Percentiles rank a stretch among this genome's conserved stretches.
phyloP scores from a whole-genome alignment of 1,140 invertebrate species.

The Hetaerina americana region DNA sequence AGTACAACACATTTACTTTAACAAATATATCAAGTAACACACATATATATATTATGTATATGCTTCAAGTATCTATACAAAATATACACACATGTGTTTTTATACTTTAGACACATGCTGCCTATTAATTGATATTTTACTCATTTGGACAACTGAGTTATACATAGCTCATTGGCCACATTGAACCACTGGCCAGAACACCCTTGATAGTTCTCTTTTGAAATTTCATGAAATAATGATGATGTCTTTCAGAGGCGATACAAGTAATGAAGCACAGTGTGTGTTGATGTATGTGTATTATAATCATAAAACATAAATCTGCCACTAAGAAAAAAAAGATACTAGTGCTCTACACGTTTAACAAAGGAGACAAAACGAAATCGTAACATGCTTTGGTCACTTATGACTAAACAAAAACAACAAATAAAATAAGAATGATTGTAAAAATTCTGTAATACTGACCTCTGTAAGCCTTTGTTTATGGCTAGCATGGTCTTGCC shows the following conservation, averaged over 20 bases:
- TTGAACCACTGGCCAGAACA: no score
- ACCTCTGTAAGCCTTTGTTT: slow-evolving; percentile 80
- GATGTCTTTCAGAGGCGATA: background rate
- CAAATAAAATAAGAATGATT: background rate
- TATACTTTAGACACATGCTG: no score
- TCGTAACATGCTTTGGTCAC: background rate
- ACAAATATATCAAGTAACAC: no score
- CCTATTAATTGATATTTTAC: background rate
- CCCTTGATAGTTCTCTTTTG: background rate
- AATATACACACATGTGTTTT: no score
- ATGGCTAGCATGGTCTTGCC: slow-evolving; percentile 73
- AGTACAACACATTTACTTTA: no score
- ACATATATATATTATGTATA: no score
- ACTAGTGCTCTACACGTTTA: background rate
- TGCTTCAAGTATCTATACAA: no score
- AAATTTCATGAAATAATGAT: background rate
- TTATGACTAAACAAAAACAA: slow-evolving; percentile 13
- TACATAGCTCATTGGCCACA: no score
- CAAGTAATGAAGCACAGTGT: background rate
- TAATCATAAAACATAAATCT: background rate
- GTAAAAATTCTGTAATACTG: slow-evolving; percentile 35
- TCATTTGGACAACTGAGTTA: background rate
- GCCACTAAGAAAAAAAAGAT: background rate
- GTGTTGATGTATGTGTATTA: background rate
- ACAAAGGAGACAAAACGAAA: slow-evolving; percentile 10